Evolutionary conservation across 2,797 vertebrate species (phyloP).

Genomic region (Taenioides sp.): DNA sequence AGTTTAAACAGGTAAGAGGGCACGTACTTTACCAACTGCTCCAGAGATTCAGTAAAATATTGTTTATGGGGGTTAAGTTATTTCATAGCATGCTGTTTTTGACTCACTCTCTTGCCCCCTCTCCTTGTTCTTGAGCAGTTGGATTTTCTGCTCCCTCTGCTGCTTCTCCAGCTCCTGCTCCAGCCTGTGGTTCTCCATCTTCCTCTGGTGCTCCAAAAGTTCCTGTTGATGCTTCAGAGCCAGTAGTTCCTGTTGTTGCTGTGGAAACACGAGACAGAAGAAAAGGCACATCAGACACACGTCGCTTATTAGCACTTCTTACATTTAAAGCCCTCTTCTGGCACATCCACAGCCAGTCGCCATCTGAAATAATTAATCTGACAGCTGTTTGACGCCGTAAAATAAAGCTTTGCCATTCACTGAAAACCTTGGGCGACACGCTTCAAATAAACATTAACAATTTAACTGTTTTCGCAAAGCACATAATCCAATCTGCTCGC

Average conservation of each 20-base stretch:
- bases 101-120: constrained; percentile 90
- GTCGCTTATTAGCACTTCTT: constrained; percentile 9
- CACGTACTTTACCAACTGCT: too few species aligned
- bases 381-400: constrained; percentile 52
- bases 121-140: constrained; percentile 94
- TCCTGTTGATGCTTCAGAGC: constrained; percentile 94
- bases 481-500: constrained; percentile 52
- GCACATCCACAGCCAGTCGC: constrained; percentile 24
- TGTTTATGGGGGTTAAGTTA: too few species aligned
- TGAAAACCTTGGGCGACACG: constrained; percentile 44
- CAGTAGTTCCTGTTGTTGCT: constrained; percentile 95
- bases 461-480: constrained; percentile 40
- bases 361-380: constrained; percentile 42
- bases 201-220: constrained; percentile 91
- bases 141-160: constrained; percentile 91
- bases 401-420: constrained; percentile 47
- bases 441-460: constrained; percentile 55
- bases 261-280: constrained; percentile 3
- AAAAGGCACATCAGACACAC: background rate
- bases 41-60: background rate
- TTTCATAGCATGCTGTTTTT: background rate
- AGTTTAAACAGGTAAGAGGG: too few species aligned
- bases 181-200: constrained; percentile 90
- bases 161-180: constrained; percentile 94
- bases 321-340: constrained; percentile 17